phyloP scores from a whole-genome alignment of 2,888 invertebrate species.

The Seira ritae region DNA sequence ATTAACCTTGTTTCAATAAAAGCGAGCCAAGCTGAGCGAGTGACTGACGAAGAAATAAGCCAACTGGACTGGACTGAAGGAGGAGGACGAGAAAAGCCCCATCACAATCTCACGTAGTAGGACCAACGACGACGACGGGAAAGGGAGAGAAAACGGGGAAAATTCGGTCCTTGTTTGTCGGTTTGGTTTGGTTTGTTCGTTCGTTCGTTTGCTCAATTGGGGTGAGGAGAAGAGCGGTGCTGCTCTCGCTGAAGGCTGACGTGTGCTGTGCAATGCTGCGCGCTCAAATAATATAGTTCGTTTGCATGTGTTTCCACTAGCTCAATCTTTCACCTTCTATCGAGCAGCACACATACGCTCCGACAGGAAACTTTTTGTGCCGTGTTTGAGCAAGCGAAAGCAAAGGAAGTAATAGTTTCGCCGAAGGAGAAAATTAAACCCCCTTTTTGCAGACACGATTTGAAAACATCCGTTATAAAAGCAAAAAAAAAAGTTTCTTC shows the following conservation, averaged over 20 bases:
- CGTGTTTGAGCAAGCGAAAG: neutral
- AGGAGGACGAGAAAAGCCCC: neutral
- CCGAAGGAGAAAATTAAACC: too few species aligned
- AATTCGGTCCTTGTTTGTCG: neutral
- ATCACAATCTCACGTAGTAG: too few species aligned
- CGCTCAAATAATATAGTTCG: slow-evolving; percentile 6
- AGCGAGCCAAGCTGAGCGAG: neutral
- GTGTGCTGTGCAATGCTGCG: too few species aligned
- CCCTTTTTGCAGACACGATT: too few species aligned
- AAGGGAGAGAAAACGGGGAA: neutral
- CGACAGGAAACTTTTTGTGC: neutral
- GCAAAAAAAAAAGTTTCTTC: too few species aligned
- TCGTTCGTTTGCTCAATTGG: neutral
- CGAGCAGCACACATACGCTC: neutral
- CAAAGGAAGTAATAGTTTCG: too few species aligned
- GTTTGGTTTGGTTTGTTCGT: neutral
- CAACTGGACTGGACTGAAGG: neutral
- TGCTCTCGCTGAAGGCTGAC: neutral
- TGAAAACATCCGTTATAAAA: too few species aligned
- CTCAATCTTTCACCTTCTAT: neutral
- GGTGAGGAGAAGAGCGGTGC: neutral
- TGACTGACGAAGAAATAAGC: neutral
- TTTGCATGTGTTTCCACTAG: neutral
- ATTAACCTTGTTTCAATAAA: neutral
- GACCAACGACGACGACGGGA: neutral